Conservation (phyloP, 2,113 vertebrate species). For the Setophaga petechia region DNA sequence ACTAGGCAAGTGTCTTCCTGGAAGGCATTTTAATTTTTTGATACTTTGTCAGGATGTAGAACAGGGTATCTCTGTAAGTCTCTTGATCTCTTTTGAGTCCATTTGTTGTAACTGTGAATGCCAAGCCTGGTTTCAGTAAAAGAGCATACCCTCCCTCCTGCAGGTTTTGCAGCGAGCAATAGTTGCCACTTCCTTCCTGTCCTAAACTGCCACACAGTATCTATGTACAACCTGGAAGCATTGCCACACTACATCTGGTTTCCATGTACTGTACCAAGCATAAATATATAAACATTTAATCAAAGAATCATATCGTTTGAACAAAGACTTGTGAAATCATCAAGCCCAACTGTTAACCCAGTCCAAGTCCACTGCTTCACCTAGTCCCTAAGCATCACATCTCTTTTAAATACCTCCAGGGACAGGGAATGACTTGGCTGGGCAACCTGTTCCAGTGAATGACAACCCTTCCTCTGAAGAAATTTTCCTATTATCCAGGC, state of each 20-base stretch:
- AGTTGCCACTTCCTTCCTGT: slow-evolving; percentile 49
- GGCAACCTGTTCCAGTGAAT: background rate
- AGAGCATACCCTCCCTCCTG: background rate
- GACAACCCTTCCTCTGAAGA: background rate
- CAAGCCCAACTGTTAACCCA: background rate
- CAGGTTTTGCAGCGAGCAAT: background rate
- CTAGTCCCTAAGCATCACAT: background rate
- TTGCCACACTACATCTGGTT: background rate
- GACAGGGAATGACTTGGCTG: background rate
- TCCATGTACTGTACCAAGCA: background rate
- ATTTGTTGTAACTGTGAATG: background rate
- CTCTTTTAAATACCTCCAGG: background rate
- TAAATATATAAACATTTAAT: background rate
- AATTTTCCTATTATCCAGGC: background rate
- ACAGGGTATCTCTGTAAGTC: background rate
- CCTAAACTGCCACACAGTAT: background rate
- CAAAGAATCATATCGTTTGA: background rate
- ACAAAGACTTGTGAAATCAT: background rate
- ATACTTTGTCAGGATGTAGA: background rate
- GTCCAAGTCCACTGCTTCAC: accelerated
- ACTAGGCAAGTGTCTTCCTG: background rate
- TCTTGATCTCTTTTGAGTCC: background rate
- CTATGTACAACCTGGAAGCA: background rate
- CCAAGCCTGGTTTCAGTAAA: background rate
- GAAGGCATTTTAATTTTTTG: background rate